Evolutionary conservation across 2,888 invertebrate genomes (phyloP).

Genomic region (Amblyjoppa fuscipennis): DNA sequence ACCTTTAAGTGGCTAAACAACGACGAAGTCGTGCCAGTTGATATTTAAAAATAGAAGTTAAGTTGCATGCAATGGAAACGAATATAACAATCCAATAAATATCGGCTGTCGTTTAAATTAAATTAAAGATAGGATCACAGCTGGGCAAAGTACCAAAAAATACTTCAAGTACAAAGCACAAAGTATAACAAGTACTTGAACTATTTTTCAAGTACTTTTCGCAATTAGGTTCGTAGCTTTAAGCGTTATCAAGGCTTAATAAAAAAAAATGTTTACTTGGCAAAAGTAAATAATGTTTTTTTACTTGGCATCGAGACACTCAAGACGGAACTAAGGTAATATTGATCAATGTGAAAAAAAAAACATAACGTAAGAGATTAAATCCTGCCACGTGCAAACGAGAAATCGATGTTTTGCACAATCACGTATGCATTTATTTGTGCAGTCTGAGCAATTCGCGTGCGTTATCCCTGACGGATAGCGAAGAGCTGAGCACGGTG

Average conservation of each 20-base stretch:
- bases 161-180: background rate
- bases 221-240: no score
- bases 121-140: background rate
- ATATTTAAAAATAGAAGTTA: no score
- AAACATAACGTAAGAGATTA: background rate
- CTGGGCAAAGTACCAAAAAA: no score
- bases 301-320: no score
- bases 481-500: background rate
- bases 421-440: background rate
- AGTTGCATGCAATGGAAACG: no score
- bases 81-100: no score
- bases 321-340: background rate
- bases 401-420: background rate
- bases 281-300: no score
- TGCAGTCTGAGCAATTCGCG: background rate
- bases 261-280: background rate
- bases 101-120: no score
- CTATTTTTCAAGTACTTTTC: no score
- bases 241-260: no score
- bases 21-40: no score
- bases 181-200: background rate
- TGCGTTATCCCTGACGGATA: background rate
- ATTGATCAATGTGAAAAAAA: background rate
- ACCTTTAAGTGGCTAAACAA: no score
- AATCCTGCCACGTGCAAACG: background rate